Percentiles rank a stretch among this genome's conserved stretches.
Conservation (phyloP, 2,797 vertebrate species). For the Sciurus vulgaris region DNA sequence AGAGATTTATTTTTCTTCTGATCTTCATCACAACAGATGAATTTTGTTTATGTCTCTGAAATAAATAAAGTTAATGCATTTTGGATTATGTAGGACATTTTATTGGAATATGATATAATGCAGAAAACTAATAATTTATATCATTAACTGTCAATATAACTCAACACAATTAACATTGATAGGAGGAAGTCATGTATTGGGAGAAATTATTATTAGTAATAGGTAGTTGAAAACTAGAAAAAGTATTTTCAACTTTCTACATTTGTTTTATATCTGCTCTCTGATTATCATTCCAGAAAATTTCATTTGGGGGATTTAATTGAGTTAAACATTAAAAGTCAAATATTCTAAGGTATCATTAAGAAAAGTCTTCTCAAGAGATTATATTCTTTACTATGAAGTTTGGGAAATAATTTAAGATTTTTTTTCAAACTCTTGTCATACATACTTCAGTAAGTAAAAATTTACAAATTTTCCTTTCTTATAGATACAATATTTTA, state of each 20-base stretch:
- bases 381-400: not conserved
- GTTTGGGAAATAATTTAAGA: not conserved
- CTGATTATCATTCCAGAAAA: not conserved
- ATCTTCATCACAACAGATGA: not conserved
- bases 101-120: not conserved
- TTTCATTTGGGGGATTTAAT: not conserved
- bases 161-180: not conserved
- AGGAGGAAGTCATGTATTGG: not conserved
- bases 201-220: not conserved
- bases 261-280: not conserved
- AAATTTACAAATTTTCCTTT: not conserved
- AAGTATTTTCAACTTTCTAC: not conserved
- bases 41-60: not conserved
- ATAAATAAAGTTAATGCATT: not conserved
- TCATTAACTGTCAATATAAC: not conserved
- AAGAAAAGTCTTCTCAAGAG: not conserved
- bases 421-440: not conserved
- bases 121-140: not conserved
- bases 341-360: not conserved
- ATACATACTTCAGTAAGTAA: not conserved
- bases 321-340: not conserved
- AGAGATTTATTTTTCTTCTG: conserved; percentile 61
- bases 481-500: not conserved
- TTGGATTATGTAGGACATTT: not conserved
- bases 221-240: not conserved